Base-by-base conservation (phyloP, 1,140 invertebrate species). In the Periplaneta americana region DNA sequence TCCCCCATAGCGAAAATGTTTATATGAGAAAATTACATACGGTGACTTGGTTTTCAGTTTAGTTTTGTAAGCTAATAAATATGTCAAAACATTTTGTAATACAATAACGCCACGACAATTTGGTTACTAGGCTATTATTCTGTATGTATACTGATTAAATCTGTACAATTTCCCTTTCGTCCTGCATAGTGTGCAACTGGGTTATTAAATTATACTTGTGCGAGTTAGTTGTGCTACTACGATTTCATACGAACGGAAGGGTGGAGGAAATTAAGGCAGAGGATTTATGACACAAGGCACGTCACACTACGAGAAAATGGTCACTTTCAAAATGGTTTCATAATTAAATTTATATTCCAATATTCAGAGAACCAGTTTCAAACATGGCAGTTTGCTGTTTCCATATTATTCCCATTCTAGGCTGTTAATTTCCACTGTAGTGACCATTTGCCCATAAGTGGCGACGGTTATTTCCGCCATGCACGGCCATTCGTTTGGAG, bases 301-400 rank as follows among this genome's bases (percentile, higher is more conserved):
- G 48, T 66, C 48, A 66, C 48, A 28, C 22, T 66, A 66, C 1
- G 48, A 66, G 48, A 66, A 66, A 28, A 66, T 48, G 77, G 35
- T 32, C 77, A 37, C 35, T 48, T 78, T 78, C 39, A 36, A 48
- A 39, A 78, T n/a, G 35, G 77, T 39, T 31, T 78, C 35, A 28
- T 78, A 78, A 78, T 78, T 78, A 78, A 78, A 39, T 37, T 22
- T 32, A 32, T 48, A 39, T 78, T 32, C 77, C 48, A n/a, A 66
- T 66, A 2, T 66, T 66, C 6, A n/a, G 48, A 11, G 48, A 66
- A 66, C 11, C 22, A 28, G 5, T 66, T 66, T 28, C 5, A 66
- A 66, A 28, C 48, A 28, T 9, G n/a, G 6, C 22, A 66, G 48
- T 66, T 66, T 66, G 13, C n/a, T n/a, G 22, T 66, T 66, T 66